These are phyloP conservation scores for Lasius platythorax DNA, from an alignment of 2,888 invertebrate genomes.

Conservation along the genomic window DNA sequence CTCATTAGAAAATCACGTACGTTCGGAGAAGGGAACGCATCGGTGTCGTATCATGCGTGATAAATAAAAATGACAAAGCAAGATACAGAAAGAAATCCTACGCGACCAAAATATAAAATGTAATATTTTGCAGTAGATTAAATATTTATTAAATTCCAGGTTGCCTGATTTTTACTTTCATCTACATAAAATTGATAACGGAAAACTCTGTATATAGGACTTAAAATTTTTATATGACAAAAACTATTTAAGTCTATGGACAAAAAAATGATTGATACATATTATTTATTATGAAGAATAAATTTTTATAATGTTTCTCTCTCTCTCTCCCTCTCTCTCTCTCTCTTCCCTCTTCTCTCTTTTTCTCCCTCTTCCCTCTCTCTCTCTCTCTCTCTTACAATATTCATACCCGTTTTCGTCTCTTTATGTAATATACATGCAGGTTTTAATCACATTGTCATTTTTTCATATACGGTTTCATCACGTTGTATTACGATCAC, in stretches of 20 bases:
- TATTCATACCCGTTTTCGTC: neutral
- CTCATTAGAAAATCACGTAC: conserved; percentile 57
- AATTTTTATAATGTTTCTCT: neutral
- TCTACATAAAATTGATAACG: neutral
- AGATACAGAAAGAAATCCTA: conserved; percentile 22
- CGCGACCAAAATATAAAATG: neutral
- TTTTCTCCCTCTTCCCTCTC: no score
- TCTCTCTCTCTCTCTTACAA: neutral
- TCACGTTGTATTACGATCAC: conserved; percentile 35
- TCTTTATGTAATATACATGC: conserved; percentile 4
- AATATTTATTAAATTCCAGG: neutral
- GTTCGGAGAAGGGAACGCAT: conserved; percentile 42
- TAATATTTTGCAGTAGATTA: neutral
- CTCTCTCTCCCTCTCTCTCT: neutral
- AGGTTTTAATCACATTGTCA: conserved; percentile 46
- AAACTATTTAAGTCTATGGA: neutral
- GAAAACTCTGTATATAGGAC: neutral
- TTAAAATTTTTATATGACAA: neutral
- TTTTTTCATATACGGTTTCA: conserved; percentile 20
- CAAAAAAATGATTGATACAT: neutral
- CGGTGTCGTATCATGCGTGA: conserved; percentile 31
- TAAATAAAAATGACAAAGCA: conserved; percentile 41
- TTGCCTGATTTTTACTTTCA: neutral
- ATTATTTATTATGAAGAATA: neutral
- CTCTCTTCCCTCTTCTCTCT: no score